A percentile compares a stretch with the other conserved stretches of the same genome.
Conservation (phyloP, 2,797 vertebrate species). For the Darevskia mixta region DNA sequence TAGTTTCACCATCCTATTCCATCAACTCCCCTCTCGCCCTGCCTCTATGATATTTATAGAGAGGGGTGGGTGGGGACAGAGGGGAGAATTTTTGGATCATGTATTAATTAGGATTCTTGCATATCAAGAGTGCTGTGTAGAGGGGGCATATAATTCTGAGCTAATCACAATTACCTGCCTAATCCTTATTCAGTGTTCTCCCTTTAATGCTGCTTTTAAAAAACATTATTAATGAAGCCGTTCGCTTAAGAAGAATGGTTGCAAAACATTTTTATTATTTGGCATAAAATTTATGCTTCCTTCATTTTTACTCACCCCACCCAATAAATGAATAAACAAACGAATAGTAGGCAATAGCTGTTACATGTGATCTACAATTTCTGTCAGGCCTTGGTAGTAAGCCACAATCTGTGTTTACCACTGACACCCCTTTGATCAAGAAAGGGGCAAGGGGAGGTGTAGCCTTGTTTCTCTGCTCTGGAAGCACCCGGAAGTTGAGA, state of each 20-base stretch:
- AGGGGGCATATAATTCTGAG: not conserved
- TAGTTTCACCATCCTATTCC: not conserved
- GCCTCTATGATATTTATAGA: not conserved
- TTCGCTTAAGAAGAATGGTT: not conserved
- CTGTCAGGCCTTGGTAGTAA: not conserved
- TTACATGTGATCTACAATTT: not conserved
- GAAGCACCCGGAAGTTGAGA: not conserved
- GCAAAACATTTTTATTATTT: not conserved
- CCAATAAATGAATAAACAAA: not conserved
- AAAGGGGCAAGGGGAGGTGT: not conserved
- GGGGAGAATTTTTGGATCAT: not conserved
- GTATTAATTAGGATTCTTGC: not conserved
- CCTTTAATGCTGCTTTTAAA: not conserved
- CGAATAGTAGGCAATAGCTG: not conserved
- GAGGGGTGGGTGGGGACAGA: not conserved
- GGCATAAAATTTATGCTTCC: not conserved
- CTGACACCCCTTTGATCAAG: not conserved
- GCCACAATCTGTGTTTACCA: not conserved
- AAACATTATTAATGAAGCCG: not conserved
- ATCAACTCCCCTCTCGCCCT: not conserved
- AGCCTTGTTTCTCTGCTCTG: not conserved
- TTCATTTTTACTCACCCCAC: not conserved
- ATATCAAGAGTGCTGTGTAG: not conserved
- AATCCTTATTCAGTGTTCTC: not conserved
- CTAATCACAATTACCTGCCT: not conserved